A percentile compares a stretch with the other conserved stretches of the same genome.
Evolutionary conservation across 2,797 vertebrate genomes (phyloP).

Genomic region (Falco concolor): DNA sequence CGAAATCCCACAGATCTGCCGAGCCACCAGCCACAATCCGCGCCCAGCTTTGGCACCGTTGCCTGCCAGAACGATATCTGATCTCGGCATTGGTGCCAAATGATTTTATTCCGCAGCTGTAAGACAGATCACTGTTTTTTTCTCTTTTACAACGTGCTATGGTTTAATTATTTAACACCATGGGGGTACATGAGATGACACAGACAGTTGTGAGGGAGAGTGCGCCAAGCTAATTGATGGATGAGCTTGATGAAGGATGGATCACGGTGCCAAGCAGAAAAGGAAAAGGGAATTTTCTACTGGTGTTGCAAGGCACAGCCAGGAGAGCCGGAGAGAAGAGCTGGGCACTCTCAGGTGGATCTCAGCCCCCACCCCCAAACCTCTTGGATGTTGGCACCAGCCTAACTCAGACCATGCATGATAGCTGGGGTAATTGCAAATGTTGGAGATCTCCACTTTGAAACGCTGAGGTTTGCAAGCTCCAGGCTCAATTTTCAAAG

Average conservation of each 20-base stretch:
- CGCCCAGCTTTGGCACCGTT: not conserved
- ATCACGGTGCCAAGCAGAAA: not conserved
- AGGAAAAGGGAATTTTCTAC: not conserved
- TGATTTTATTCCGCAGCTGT: conserved; percentile 34
- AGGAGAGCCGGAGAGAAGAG: not conserved
- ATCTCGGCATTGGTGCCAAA: not conserved
- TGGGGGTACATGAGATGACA: not conserved
- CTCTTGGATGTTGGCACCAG: not conserved
- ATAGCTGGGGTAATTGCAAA: rapidly evolving
- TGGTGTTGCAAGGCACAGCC: rapidly evolving
- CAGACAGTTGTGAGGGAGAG: not conserved
- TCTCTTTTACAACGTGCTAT: conserved; percentile 6
- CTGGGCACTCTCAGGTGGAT: not conserved
- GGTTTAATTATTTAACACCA: conserved; percentile 53
- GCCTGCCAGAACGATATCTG: not conserved
- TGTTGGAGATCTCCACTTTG: rapidly evolving
- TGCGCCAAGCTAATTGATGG: not conserved
- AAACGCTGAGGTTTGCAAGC: not conserved
- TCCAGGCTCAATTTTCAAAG: not conserved
- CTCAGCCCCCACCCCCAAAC: not conserved
- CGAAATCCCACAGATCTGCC: rapidly evolving
- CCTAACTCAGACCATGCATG: rapidly evolving
- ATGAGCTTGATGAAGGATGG: not conserved
- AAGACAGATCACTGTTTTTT: not conserved
- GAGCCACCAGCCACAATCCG: not conserved